Conservation (phyloP, 1,140 invertebrate genomes). For the Platorchestia sp. region DNA sequence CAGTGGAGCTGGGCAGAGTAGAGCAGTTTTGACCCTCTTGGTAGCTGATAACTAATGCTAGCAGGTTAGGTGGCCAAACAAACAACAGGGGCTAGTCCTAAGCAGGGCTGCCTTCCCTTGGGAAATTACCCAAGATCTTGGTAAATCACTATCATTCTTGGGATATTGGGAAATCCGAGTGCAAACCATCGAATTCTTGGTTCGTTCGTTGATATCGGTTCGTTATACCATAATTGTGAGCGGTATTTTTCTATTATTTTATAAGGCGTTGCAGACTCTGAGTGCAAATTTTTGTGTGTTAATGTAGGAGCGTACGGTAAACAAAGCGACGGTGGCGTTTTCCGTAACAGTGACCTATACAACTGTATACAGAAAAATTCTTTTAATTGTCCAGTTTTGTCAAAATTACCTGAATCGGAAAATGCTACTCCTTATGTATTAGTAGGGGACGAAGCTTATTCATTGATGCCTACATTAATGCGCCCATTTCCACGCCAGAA, state of each 20-base stretch:
- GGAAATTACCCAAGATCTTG: too few species aligned
- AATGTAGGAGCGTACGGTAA: slow-evolving; percentile 67
- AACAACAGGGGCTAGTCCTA: too few species aligned
- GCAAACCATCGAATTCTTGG: too few species aligned
- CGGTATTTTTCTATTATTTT: slow-evolving; percentile 64
- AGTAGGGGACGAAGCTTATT: slow-evolving; percentile 56
- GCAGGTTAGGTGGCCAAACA: too few species aligned
- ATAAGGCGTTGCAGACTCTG: slow-evolving; percentile 65
- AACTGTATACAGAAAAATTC: slow-evolving; percentile 43
- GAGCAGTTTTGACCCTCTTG: too few species aligned
- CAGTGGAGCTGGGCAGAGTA: too few species aligned
- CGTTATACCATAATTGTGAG: slow-evolving; percentile 68
- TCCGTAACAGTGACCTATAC: too few species aligned
- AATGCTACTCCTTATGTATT: slow-evolving; percentile 34
- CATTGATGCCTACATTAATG: slow-evolving; percentile 56
- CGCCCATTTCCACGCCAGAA: slow-evolving; percentile 44
- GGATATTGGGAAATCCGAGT: too few species aligned
- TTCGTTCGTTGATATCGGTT: slow-evolving; percentile 64
- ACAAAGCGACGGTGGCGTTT: slow-evolving; percentile 67
- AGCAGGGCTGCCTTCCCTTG: too few species aligned
- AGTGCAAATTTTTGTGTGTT: slow-evolving; percentile 65
- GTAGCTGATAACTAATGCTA: too few species aligned
- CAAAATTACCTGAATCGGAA: slow-evolving; percentile 41
- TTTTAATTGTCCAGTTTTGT: slow-evolving; percentile 40
- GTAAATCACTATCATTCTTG: too few species aligned